phyloP scores from a whole-genome alignment of 1,140 invertebrate species.

The Eurosta solidaginis region DNA sequence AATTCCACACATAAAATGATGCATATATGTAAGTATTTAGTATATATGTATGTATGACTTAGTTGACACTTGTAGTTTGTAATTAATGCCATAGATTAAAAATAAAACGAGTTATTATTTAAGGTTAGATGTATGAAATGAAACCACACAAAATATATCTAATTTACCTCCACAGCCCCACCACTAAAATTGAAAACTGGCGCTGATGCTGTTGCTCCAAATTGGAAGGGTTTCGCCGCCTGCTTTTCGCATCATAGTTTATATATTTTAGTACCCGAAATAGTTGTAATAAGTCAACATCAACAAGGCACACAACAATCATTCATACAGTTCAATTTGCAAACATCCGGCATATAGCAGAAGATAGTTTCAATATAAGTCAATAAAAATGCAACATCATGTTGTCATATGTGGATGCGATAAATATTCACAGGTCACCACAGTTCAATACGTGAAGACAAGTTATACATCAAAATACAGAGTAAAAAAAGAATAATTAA shows the following conservation, averaged over 20 bases:
- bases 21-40: too few species aligned
- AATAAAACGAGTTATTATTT: too few species aligned
- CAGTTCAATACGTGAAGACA: slow-evolving; percentile 15
- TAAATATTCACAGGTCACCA: neutral
- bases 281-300: neutral
- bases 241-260: neutral
- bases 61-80: too few species aligned
- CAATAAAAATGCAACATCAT: neutral
- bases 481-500: slow-evolving; percentile 27
- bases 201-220: slow-evolving; percentile 35
- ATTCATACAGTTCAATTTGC: slow-evolving; percentile 23
- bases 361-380: neutral
- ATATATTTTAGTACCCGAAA: neutral
- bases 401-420: neutral
- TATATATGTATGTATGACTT: too few species aligned
- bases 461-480: neutral
- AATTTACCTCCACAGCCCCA: slow-evolving; percentile 35
- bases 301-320: slow-evolving; percentile 18
- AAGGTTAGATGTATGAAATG: neutral
- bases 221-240: slow-evolving; percentile 36
- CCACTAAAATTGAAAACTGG: slow-evolving; percentile 36
- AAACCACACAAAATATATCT: neutral
- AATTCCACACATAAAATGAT: too few species aligned
- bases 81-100: too few species aligned
- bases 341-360: slow-evolving; percentile 4